Base-by-base conservation (phyloP, 2,888 invertebrate species). In the Caenorhabditis sp. region DNA sequence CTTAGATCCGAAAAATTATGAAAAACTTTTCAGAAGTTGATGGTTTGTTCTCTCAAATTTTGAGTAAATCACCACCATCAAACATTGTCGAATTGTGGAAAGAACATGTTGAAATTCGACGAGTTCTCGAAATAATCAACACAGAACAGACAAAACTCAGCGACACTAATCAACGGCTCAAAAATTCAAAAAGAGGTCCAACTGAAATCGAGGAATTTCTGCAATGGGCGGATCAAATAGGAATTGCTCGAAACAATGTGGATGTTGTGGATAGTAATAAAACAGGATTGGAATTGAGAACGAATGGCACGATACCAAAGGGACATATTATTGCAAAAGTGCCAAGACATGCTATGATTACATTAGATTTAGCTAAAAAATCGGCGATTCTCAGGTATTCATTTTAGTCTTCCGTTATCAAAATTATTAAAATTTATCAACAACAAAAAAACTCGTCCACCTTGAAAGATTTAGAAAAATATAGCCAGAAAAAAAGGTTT, bases 301-400 rank as follows among this genome's bases (percentile, higher is more conserved):
- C 76, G 3, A 69, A 55, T n/a, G 63, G 68, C n/a, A 8, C 62
- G 12, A 69, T 76, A 23, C 54, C 62, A 36, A 71, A 79, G 24
- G 63, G 53, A 17, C 66, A 74, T 19, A 62, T 71, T 6, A 67
- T 80, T 6, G 74, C 75, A 12, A 51, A 57, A 10, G 81, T 86
- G 5, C 86, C 86, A 0, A 71, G 80, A 14, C 59, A 69, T 54
- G 82, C 82, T 1, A 81, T 81, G 75, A 72, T 86, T 21, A 76
- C 80, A 6, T 26, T 76, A 36, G 86, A 85, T 37, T 50, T 66
- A 12, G 81, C 76, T 0, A 59, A 60, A 14, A 73, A 74, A 50
- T 69, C 76, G 8, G 43, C 74, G 2, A 61, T 75, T 37, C 60
- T 84, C 23, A 75, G 68, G 78, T 76, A 63, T 17, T 49, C 14